Evolutionary conservation across 2,113 vertebrate species (phyloP).

Genomic region (Pygoscelis adeliae): DNA sequence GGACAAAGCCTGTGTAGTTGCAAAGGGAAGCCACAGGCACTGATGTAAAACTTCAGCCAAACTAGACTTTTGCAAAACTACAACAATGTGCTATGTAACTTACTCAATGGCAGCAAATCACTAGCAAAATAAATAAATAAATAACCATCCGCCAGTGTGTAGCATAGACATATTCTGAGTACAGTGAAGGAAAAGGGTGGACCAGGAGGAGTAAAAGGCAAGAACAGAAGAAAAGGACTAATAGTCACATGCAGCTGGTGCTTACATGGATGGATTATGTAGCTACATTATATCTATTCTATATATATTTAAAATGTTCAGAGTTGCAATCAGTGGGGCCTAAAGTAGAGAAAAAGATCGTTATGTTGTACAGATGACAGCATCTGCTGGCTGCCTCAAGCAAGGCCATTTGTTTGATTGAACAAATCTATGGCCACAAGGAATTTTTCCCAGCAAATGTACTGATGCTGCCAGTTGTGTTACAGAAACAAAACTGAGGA

Average conservation of each 20-base stretch:
- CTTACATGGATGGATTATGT: neutral
- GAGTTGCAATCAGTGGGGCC: neutral
- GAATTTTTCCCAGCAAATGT: conserved; percentile 53
- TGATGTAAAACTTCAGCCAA: neutral
- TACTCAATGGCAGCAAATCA: neutral
- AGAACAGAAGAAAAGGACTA: neutral
- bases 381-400: conserved; percentile 27
- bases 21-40: neutral
- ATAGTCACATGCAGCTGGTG: neutral
- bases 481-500: conserved; percentile 36
- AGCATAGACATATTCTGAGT: neutral
- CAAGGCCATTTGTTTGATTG: conserved; percentile 48
- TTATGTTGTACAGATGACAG: neutral
- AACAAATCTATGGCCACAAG: conserved; percentile 42
- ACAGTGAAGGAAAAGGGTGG: neutral
- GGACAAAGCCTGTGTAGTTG: neutral
- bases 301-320: neutral
- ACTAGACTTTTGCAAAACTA: neutral
- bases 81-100: neutral
- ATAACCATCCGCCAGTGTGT: neutral
- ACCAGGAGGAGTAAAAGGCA: neutral
- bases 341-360: neutral
- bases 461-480: neutral
- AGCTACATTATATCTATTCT: neutral
- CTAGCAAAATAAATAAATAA: neutral